These are phyloP conservation scores for Brachirus orientalis DNA, from an alignment of 2,113 vertebrate genomes.

Conservation along the genomic window DNA sequence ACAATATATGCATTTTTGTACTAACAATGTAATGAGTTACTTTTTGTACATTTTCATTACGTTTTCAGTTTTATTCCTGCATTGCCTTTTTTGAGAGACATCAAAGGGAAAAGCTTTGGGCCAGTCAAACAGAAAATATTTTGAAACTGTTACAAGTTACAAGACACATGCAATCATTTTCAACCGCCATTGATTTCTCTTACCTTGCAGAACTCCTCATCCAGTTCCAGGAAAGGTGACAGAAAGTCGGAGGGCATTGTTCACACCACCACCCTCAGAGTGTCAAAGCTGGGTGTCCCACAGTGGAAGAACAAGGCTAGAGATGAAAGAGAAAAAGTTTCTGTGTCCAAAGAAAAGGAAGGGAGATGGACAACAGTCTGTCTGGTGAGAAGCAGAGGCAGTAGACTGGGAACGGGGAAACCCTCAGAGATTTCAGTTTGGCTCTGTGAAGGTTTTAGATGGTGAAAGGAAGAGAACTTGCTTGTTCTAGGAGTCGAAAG, in stretches of 20 bases:
- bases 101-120: too few relatives aligned
- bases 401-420: neutral
- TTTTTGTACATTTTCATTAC: too few relatives aligned
- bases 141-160: neutral
- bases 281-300: conserved; percentile 17
- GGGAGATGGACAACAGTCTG: neutral
- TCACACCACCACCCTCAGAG: conserved; percentile 23
- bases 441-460: neutral
- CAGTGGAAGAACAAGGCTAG: neutral
- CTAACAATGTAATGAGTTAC: too few relatives aligned
- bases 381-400: neutral
- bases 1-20: neutral
- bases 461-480: neutral
- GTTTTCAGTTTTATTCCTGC: too few relatives aligned
- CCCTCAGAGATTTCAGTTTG: neutral
- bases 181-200: conserved; percentile 28
- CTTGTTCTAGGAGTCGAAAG: neutral
- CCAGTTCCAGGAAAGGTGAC: conserved; percentile 81
- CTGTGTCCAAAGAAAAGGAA: neutral
- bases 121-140: neutral
- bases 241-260: conserved; percentile 83
- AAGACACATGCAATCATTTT: neutral
- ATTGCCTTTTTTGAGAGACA: neutral
- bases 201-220: conserved; percentile 84
- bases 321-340: neutral